A percentile compares a stretch with the other conserved stretches of the same genome.
Evolutionary conservation across 2,888 invertebrate genomes (phyloP).

Genomic region (Eupithecia subfuscata): DNA sequence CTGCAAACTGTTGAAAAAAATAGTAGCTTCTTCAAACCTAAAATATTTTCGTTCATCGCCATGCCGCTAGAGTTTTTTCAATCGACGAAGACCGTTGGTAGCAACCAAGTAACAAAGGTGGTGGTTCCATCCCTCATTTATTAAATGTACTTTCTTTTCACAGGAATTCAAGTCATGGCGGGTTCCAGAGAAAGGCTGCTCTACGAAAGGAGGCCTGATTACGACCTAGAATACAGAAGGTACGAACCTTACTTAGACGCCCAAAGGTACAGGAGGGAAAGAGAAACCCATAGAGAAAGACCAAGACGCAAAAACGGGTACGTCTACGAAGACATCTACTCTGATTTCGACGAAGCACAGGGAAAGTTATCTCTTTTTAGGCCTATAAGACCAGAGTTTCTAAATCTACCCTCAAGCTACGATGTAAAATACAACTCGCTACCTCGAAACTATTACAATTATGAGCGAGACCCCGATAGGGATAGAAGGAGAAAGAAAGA

Average conservation of each 20-base stretch:
- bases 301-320: conserved; percentile 76
- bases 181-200: conserved; percentile 76
- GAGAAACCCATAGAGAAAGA: conserved; percentile 57
- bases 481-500: conserved; percentile 69
- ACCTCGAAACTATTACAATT: conserved; percentile 73
- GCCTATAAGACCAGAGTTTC: conserved; percentile 79
- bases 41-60: no score
- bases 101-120: no score
- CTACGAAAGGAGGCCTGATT: conserved; percentile 69
- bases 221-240: conserved; percentile 62
- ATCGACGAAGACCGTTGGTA: no score
- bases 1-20: no score
- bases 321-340: conserved; percentile 81
- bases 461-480: conserved; percentile 60
- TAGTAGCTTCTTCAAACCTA: no score
- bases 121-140: neutral
- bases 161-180: conserved; percentile 74
- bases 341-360: conserved; percentile 80
- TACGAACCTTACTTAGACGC: conserved; percentile 55
- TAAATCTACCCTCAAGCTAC: conserved; percentile 73
- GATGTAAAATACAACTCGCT: conserved; percentile 76
- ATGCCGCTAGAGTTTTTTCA: no score
- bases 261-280: conserved; percentile 53
- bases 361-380: conserved; percentile 76
- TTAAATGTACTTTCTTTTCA: neutral